phyloP scores from a whole-genome alignment of 2,888 invertebrate species.

The Tiliacea aurago region DNA sequence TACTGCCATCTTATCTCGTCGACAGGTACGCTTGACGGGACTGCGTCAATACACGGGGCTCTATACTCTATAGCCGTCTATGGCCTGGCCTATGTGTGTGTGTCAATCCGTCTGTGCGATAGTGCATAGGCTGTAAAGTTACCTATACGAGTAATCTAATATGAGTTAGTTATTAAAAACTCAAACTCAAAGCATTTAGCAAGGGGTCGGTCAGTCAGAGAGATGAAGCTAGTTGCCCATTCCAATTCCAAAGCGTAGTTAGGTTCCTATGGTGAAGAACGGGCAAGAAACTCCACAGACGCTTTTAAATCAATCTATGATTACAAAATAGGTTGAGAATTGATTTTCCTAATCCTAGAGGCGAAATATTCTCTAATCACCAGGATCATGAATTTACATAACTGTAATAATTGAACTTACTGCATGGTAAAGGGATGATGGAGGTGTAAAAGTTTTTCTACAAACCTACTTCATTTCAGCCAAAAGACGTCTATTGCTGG shows the following conservation, averaged over 20 bases:
- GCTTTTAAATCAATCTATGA: too few relatives aligned
- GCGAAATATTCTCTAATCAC: too few relatives aligned
- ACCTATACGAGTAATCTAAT: slow-evolving; percentile 35
- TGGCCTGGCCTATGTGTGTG: slow-evolving; percentile 25
- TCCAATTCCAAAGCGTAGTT: too few relatives aligned
- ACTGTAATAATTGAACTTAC: not conserved
- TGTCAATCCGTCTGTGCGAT: slow-evolving; percentile 24
- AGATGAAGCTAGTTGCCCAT: too few relatives aligned
- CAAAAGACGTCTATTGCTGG: too few relatives aligned
- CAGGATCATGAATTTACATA: not conserved
- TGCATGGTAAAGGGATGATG: not conserved
- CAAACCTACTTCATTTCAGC: too few relatives aligned
- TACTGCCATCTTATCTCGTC: slow-evolving; percentile 79
- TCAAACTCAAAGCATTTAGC: too few relatives aligned
- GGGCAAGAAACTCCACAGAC: too few relatives aligned
- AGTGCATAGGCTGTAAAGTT: slow-evolving; percentile 21
- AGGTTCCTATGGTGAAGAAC: too few relatives aligned
- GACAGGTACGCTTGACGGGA: slow-evolving; percentile 83
- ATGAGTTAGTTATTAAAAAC: slow-evolving; percentile 21
- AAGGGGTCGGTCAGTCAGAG: too few relatives aligned
- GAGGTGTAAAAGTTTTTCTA: too few relatives aligned
- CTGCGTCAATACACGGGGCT: slow-evolving; percentile 82
- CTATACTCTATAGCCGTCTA: slow-evolving; percentile 56
- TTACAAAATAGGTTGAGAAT: not conserved
- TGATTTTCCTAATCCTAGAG: not conserved